A percentile compares a stretch with the other conserved stretches of the same genome.
Conservation (phyloP, 2,113 vertebrate genomes). For the Dipodomys spectabilis region DNA sequence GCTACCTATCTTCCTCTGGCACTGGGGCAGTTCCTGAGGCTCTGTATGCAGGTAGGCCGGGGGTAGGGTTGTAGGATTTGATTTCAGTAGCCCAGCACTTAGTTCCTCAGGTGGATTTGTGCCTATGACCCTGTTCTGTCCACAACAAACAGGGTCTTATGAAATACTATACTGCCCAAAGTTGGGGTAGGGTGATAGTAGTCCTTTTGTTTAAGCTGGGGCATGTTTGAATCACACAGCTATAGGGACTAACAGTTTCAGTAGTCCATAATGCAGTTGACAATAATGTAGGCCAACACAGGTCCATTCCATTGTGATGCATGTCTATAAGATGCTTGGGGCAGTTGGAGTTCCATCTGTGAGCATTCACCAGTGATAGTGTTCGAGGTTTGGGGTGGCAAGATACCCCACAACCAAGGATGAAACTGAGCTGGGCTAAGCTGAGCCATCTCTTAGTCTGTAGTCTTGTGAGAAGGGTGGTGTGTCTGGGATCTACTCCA, state of each 20-base stretch:
- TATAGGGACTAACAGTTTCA: background rate
- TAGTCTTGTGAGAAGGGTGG: no score
- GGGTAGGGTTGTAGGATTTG: background rate
- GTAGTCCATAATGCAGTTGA: background rate
- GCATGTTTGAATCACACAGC: background rate
- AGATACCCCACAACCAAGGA: background rate
- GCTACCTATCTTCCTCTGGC: background rate
- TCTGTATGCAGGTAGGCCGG: background rate
- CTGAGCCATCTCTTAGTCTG: no score
- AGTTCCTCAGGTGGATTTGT: background rate
- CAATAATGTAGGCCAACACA: background rate
- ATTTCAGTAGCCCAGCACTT: background rate
- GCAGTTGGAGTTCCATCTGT: background rate
- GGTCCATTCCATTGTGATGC: background rate
- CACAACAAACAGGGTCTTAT: background rate
- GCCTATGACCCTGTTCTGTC: background rate
- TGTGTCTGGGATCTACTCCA: background rate
- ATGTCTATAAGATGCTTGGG: background rate
- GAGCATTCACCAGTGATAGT: background rate
- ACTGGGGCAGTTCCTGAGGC: background rate
- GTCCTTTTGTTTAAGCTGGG: background rate
- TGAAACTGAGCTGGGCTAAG: background rate
- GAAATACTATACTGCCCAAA: background rate
- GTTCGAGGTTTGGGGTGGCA: background rate
- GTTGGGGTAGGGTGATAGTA: background rate